Base-by-base conservation (phyloP, 2,113 vertebrate genomes). In the Himantopus leucocephalus region DNA sequence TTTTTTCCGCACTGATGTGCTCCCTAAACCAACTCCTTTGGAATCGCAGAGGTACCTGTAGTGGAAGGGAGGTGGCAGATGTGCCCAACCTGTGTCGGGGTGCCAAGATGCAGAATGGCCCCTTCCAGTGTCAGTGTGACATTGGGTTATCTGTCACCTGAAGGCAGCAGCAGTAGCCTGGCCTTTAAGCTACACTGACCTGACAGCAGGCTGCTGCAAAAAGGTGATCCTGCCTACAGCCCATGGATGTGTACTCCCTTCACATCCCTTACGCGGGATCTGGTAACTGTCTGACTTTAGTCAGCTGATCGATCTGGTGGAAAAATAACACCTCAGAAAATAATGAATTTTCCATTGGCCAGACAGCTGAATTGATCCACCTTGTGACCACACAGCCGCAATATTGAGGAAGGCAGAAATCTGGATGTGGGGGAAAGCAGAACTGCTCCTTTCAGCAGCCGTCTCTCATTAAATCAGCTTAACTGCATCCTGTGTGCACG, bases 251-350 rank as follows among this genome's bases (percentile, higher is more conserved):
- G 23, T 59, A 21, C 4, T 81, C 37, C 45, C 26, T 88, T 55
- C 10, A 2, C 41, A 71, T 32, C 79, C 41, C 47, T 91, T 66
- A 41, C 0, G 0, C 2, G 6, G 39, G 66, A 66, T 82, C 85
- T 66, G 53, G 58, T 68, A 87, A 56, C 87, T 37, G 5, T 76
- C 89, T 52, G 73, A 63, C 60, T 89, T 47, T 12, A 62, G 59
- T 70, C 47, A 87, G 60, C 29, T 63, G 60, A 94, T 94, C 1
- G 0, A 88, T 90, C 62, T 76, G 58, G 37, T 88, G 66, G 67
- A 83, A 95, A 96, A 94, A 73, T 73, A 90, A 73, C 87, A 82
- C 62, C 58, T 95, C 92, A 39, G 30, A 95, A 94, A 90, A 88
- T 64, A 95, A 96, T 50, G 45, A 62, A 56, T 91, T 96, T 96